phyloP scores from a whole-genome alignment of 2,888 invertebrate species.

The Podotricha telesiphe region DNA sequence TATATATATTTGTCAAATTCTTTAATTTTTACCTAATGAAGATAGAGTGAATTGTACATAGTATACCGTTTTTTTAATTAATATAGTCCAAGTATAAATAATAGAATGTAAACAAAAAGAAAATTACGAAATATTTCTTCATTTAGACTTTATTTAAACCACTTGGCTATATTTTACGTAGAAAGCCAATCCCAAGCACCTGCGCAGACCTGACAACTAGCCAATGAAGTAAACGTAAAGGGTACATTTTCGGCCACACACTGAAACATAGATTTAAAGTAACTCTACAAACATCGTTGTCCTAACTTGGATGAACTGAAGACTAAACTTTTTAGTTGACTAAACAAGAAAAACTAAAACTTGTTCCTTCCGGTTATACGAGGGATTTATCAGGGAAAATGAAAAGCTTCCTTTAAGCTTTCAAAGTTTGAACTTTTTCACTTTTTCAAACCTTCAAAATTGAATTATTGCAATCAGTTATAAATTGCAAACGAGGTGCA shows the following conservation, averaged over 20 bases:
- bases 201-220: slow-evolving; percentile 15
- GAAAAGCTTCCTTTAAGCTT: slow-evolving; percentile 32
- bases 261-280: slow-evolving; percentile 21
- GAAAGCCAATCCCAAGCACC: slow-evolving; percentile 18
- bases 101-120: not conserved
- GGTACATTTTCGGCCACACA: slow-evolving; percentile 21
- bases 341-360: slow-evolving; percentile 37
- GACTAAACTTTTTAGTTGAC: slow-evolving; percentile 31
- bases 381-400: slow-evolving; percentile 31
- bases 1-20: no score
- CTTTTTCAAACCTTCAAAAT: slow-evolving; percentile 24
- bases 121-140: slow-evolving; percentile 13
- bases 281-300: slow-evolving; percentile 30
- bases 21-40: no score
- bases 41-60: no score
- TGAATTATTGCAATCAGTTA: slow-evolving; percentile 21
- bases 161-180: slow-evolving; percentile 9
- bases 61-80: not conserved
- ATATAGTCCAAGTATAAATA: no score
- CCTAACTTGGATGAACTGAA: slow-evolving; percentile 32
- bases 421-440: slow-evolving; percentile 26
- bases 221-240: slow-evolving; percentile 8
- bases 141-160: slow-evolving; percentile 5
- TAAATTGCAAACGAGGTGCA: not conserved
- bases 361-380: slow-evolving; percentile 36